Percentiles rank a stretch among this genome's conserved stretches.
Evolutionary conservation across 2,888 invertebrate species (phyloP).

Genomic region (Heteromurus nitidus): DNA sequence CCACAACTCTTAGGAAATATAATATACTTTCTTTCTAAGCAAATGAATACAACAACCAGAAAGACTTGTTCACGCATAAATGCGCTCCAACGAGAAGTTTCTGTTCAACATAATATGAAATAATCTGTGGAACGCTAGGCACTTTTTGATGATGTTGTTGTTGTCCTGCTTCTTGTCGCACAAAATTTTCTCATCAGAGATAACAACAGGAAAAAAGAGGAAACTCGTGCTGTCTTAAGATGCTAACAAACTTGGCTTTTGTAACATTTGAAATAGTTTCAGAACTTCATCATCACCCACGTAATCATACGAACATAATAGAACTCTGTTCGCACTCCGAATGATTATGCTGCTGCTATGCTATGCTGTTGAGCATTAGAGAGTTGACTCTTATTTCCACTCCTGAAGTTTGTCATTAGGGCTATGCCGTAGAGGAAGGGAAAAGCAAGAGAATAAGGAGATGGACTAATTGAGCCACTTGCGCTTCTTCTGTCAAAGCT

Average conservation of each 20-base stretch:
- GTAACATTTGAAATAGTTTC: slow-evolving; percentile 29
- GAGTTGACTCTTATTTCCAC: background rate
- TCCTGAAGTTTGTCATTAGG: slow-evolving; percentile 25
- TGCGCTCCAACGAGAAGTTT: too few relatives aligned
- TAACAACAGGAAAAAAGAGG: slow-evolving; percentile 2
- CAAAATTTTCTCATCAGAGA: slow-evolving; percentile 11
- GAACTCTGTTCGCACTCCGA: background rate
- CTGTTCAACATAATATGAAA: too few relatives aligned
- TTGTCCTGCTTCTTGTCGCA: background rate
- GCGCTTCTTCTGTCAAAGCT: slow-evolving; percentile 49
- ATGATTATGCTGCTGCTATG: background rate
- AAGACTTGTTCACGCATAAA: too few relatives aligned
- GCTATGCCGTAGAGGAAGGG: background rate
- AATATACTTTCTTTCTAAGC: too few relatives aligned
- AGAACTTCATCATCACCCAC: slow-evolving; percentile 35
- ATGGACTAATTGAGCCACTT: slow-evolving; percentile 59
- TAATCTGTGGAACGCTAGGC: too few relatives aligned
- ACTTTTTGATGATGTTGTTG: too few relatives aligned
- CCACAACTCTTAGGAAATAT: too few relatives aligned
- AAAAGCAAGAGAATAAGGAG: slow-evolving; percentile 10
- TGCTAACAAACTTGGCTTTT: slow-evolving; percentile 36
- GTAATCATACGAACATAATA: slow-evolving; percentile 20
- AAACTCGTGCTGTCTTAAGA: slow-evolving; percentile 15
- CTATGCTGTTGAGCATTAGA: background rate
- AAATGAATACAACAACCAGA: too few relatives aligned